Conservation (phyloP, 1,140 invertebrate species). For the Mactra quadrangularis region DNA sequence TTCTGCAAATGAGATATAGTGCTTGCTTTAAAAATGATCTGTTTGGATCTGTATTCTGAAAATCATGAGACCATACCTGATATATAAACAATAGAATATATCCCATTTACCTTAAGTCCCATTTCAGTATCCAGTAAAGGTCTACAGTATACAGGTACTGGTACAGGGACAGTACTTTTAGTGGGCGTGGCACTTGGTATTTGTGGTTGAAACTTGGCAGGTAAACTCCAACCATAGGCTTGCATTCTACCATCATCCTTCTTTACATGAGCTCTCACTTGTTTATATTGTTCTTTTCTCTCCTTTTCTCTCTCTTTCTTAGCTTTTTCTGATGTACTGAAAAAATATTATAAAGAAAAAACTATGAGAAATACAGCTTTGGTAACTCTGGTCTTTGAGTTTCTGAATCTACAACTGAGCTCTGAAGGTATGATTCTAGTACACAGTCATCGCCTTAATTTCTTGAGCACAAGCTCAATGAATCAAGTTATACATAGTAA, state of each 20-base stretch:
- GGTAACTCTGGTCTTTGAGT: too few species aligned
- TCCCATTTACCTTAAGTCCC: constrained; percentile 94
- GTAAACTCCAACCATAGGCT: constrained; percentile 99
- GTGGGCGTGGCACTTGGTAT: constrained; percentile 64
- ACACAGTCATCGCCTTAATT: too few species aligned
- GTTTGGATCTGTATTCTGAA: too few species aligned
- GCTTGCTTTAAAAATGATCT: too few species aligned
- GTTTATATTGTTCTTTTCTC: constrained; percentile 93
- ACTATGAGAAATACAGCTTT: too few species aligned
- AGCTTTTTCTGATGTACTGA: constrained; percentile 80
- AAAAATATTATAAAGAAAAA: neutral
- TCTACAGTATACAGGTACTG: constrained; percentile 97
- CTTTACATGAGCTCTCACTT: constrained; percentile 95
- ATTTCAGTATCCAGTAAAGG: constrained; percentile 96
- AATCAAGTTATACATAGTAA: too few species aligned
- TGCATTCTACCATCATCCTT: constrained; percentile 96
- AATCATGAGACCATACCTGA: too few species aligned
- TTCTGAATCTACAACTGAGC: too few species aligned
- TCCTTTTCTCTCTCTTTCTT: constrained; percentile 88
- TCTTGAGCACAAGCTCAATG: too few species aligned
- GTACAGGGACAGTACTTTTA: constrained; percentile 89
- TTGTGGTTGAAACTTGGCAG: constrained; percentile 85
- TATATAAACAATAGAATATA: too few species aligned
- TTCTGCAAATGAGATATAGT: too few species aligned
- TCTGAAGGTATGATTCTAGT: too few species aligned